These are phyloP conservation scores for Drosophila formosana DNA, from an alignment of 2,888 invertebrate species.

Conservation along the genomic window DNA sequence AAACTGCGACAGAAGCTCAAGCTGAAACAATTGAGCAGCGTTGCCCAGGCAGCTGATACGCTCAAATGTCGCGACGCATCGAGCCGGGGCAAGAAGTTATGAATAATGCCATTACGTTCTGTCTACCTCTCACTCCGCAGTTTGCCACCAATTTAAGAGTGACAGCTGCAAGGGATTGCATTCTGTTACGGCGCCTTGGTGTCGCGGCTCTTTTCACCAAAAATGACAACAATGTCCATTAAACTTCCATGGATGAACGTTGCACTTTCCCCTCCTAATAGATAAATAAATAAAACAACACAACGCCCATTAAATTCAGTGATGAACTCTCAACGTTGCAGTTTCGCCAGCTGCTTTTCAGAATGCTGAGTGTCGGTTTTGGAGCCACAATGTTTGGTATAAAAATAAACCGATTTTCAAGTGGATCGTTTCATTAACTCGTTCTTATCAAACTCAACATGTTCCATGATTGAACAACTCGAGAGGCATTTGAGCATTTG, in stretches of 20 bases:
- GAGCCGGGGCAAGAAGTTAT: constrained; percentile 26
- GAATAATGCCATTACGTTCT: constrained; percentile 30
- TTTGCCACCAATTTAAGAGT: constrained; percentile 1
- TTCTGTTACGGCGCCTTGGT: constrained; percentile 34
- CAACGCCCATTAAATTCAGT: constrained; percentile 69
- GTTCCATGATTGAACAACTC: constrained; percentile 5
- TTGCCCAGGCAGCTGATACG: constrained; percentile 2
- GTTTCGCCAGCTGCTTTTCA: not conserved
- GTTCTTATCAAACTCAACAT: constrained; percentile 2
- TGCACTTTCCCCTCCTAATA: too few relatives aligned
- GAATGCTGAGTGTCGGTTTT: constrained; percentile 7
- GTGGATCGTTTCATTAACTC: constrained; percentile 16
- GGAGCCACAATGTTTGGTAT: constrained; percentile 21
- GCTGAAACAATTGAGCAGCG: constrained; percentile 30
- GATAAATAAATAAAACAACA: too few relatives aligned
- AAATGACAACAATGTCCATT: constrained; percentile 68
- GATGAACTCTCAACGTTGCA: constrained; percentile 20
- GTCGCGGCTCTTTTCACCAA: constrained; percentile 45
- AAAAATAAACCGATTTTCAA: constrained; percentile 18
- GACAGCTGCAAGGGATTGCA: constrained; percentile 26
- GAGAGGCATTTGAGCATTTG: constrained; percentile 4
- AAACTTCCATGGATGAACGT: constrained; percentile 36
- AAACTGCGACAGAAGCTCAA: constrained; percentile 13
- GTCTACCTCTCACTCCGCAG: not conserved
- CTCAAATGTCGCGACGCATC: not conserved